Conservation (phyloP, 2,113 vertebrate species). For the Ochotona princeps region DNA sequence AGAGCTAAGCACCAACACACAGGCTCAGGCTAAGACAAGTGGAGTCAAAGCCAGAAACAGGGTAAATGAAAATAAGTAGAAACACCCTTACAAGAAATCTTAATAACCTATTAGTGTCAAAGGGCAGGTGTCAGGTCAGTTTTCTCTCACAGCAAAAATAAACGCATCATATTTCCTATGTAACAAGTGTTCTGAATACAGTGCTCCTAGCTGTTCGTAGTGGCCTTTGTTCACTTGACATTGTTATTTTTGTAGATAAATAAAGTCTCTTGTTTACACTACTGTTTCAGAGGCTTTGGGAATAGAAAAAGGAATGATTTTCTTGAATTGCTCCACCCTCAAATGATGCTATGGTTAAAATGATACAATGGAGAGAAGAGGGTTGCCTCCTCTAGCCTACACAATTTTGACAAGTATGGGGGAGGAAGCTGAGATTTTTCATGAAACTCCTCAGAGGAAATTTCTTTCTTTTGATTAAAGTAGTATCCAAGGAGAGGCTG, state of each 20-base stretch:
- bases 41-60: neutral
- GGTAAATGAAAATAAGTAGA: conserved; percentile 5
- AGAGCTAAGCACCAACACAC: neutral
- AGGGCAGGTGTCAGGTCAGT: conserved; percentile 56
- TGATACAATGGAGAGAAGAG: conserved; percentile 39
- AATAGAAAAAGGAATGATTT: conserved; percentile 65
- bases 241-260: conserved; percentile 73
- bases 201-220: conserved; percentile 7
- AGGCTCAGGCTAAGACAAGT: neutral
- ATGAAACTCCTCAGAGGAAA: conserved; percentile 7
- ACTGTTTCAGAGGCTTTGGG: conserved; percentile 63
- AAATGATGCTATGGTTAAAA: conserved; percentile 61
- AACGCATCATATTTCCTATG: conserved; percentile 51
- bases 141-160: conserved; percentile 60
- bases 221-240: conserved; percentile 65
- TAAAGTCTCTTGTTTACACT: conserved; percentile 71
- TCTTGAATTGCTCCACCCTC: conserved; percentile 59
- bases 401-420: conserved; percentile 40
- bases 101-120: neutral
- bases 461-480: conserved; percentile 21
- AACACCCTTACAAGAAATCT: neutral
- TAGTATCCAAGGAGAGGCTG: neutral
- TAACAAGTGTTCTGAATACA: conserved; percentile 54
- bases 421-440: conserved; percentile 18
- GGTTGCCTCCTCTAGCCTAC: conserved; percentile 20